Evolutionary conservation across 2,797 vertebrate genomes (phyloP).

Genomic region (Glossophaga mutica): DNA sequence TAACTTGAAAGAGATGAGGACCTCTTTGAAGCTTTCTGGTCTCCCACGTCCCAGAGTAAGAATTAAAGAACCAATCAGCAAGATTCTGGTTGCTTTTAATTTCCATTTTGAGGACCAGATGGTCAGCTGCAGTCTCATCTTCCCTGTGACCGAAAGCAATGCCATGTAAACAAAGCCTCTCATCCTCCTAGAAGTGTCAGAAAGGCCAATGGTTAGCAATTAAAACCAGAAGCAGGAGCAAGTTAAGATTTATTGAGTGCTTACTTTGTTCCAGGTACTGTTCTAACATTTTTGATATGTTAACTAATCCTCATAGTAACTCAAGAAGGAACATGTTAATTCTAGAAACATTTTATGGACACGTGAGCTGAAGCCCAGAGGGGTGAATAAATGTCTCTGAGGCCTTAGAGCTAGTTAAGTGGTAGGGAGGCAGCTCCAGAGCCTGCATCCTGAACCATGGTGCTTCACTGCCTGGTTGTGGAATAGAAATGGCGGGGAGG

Average conservation of each 20-base stretch:
- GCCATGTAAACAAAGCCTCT: not conserved
- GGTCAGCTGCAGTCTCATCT: not conserved
- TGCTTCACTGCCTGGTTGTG: not conserved
- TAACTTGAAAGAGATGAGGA: not conserved
- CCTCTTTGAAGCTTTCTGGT: conserved; percentile 7
- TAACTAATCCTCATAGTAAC: not conserved
- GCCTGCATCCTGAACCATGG: not conserved
- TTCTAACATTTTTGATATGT: not conserved
- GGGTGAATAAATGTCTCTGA: not conserved
- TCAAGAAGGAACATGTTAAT: not conserved
- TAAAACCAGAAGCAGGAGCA: not conserved
- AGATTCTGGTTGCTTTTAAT: conserved; percentile 11
- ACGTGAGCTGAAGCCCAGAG: not conserved
- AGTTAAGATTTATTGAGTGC: not conserved
- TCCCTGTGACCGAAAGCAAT: not conserved
- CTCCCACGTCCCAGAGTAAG: not conserved
- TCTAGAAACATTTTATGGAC: not conserved
- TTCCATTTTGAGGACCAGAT: conserved; percentile 13
- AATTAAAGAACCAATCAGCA: not conserved
- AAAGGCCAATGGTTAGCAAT: not conserved
- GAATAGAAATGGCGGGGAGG: not conserved
- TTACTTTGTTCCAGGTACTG: not conserved
- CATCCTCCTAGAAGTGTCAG: not conserved
- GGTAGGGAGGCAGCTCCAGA: not conserved
- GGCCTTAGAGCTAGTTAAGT: not conserved